A percentile compares a stretch with the other conserved stretches of the same genome.
Evolutionary conservation across 2,888 invertebrate species (phyloP).

Genomic region (Drosophila nr. fundita): DNA sequence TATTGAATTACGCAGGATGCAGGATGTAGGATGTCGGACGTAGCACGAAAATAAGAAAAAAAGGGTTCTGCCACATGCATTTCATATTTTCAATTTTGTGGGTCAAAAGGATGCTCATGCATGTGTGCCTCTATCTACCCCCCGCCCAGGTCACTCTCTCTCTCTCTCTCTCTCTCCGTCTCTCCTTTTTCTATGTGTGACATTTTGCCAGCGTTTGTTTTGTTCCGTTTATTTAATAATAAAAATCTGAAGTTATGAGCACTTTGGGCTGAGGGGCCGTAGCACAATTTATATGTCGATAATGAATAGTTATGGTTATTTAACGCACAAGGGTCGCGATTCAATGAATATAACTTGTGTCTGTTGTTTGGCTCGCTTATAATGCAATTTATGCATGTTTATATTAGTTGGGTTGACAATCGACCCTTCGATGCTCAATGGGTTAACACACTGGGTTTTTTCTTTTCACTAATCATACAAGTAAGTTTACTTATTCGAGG

Average conservation of each 20-base stretch:
- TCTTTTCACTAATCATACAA: background rate
- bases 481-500: slow-evolving; percentile 11
- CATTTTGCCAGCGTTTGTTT: slow-evolving; percentile 61
- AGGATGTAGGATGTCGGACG: slow-evolving; percentile 22
- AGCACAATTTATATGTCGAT: slow-evolving; percentile 72
- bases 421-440: slow-evolving; percentile 46
- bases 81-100: slow-evolving; percentile 68
- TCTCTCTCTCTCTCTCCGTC: slow-evolving; percentile 10
- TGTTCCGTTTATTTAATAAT: slow-evolving; percentile 75
- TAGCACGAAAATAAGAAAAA: slow-evolving; percentile 29
- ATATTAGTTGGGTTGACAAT: slow-evolving; percentile 47
- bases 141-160: slow-evolving; percentile 4
- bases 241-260: slow-evolving; percentile 81
- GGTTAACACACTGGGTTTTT: slow-evolving; percentile 42
- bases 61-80: slow-evolving; percentile 54
- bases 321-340: slow-evolving; percentile 54
- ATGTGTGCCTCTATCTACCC: slow-evolving; percentile 35
- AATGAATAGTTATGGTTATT: slow-evolving; percentile 80
- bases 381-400: slow-evolving; percentile 79
- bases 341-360: slow-evolving; percentile 54
- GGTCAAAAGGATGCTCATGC: slow-evolving; percentile 71
- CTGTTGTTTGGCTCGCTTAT: slow-evolving; percentile 71
- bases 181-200: slow-evolving; percentile 40
- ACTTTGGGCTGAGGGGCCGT: slow-evolving; percentile 36
- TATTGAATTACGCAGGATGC: slow-evolving; percentile 82